Evolutionary conservation across 2,888 invertebrate genomes (phyloP).

Genomic region (Noctua fimbriata): DNA sequence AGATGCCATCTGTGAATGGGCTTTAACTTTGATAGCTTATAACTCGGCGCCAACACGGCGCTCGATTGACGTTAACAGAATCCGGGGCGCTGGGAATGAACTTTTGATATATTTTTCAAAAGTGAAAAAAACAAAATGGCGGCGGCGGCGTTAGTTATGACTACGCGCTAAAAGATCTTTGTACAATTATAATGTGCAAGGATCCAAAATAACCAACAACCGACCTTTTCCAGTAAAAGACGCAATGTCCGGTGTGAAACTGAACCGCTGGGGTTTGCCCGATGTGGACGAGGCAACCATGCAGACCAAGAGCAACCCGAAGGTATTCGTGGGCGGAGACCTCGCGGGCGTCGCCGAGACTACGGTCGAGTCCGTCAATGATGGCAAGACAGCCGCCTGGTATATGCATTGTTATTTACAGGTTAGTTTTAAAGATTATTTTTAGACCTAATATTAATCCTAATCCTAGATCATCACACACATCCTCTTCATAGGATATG

Average conservation of each 20-base stretch:
- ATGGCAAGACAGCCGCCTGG: constrained; percentile 99
- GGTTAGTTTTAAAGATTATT: constrained; percentile 85
- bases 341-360: constrained; percentile 98
- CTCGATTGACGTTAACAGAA: no score
- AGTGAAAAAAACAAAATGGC: neutral
- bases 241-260: constrained; percentile 94
- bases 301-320: constrained; percentile 92
- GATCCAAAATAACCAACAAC: neutral
- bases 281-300: constrained; percentile 94
- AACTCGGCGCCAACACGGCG: no score
- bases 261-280: constrained; percentile 95
- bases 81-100: no score
- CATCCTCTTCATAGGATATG: constrained; percentile 16
- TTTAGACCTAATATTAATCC: neutral
- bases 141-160: neutral
- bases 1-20: no score
- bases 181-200: neutral
- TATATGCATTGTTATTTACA: constrained; percentile 97
- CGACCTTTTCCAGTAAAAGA: constrained; percentile 88
- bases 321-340: constrained; percentile 98
- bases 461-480: constrained; percentile 50
- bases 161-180: neutral
- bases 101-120: neutral
- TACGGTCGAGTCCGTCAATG: constrained; percentile 99
- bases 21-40: no score